Conservation (phyloP, 2,888 invertebrate genomes). For the Drosophila quasianomalipes region DNA sequence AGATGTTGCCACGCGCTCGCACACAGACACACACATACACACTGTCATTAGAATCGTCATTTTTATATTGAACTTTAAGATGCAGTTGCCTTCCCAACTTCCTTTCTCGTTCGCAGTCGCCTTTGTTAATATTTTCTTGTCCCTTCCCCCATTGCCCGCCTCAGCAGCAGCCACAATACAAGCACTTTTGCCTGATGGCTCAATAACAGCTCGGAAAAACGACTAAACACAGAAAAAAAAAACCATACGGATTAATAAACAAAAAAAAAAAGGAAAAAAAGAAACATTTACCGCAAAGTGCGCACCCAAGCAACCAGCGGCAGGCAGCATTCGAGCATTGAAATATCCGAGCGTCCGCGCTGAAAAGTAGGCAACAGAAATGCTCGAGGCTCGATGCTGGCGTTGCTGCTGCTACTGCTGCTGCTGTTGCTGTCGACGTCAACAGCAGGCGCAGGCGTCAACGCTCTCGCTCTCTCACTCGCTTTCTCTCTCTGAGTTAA, state of each 20-base stretch:
- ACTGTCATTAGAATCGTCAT: slow-evolving; percentile 18
- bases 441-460: slow-evolving; percentile 58
- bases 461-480: slow-evolving; percentile 15
- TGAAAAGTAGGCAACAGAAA: slow-evolving; percentile 68
- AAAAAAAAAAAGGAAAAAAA: slow-evolving; percentile 7
- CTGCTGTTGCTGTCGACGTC: slow-evolving; percentile 34
- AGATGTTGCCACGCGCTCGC: slow-evolving; percentile 19
- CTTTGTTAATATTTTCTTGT: background rate
- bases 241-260: slow-evolving; percentile 1
- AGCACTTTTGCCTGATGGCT: slow-evolving; percentile 37
- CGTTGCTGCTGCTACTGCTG: slow-evolving; percentile 10
- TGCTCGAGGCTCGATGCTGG: slow-evolving; percentile 27
- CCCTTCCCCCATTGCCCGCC: no score
- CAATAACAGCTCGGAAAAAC: slow-evolving; percentile 34
- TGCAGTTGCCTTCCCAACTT: slow-evolving; percentile 13
- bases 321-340: slow-evolving; percentile 30
- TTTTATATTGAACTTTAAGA: slow-evolving; percentile 36
- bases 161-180: slow-evolving; percentile 14
- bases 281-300: slow-evolving; percentile 47
- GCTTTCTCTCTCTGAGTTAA: slow-evolving; percentile 9
- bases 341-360: slow-evolving; percentile 45
- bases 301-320: slow-evolving; percentile 38
- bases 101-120: background rate
- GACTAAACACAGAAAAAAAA: slow-evolving; percentile 16
- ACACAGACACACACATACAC: slow-evolving; percentile 4